Percentiles rank a stretch among this genome's conserved stretches.
These are phyloP conservation scores for Apamea epomidion DNA, from an alignment of 2,888 invertebrate genomes.

Conservation along the genomic window DNA sequence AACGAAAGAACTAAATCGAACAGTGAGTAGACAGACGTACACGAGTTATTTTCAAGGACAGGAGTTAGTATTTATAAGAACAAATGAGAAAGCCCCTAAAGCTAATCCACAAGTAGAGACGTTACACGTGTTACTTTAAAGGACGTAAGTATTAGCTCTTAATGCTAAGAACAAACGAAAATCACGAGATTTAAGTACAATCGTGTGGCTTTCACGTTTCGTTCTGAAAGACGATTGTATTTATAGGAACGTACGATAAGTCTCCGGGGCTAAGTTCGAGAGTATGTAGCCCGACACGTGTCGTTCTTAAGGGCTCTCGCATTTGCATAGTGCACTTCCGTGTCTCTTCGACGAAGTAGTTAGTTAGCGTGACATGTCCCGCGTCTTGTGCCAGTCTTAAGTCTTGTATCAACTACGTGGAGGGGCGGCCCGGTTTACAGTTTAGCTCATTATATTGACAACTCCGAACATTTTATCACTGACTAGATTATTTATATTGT, in stretches of 20 bases:
- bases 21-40: too few relatives aligned
- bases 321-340: constrained; percentile 42
- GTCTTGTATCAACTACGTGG: background rate
- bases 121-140: background rate
- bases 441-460: background rate
- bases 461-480: background rate
- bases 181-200: background rate
- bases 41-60: background rate
- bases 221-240: background rate
- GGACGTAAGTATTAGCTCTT: background rate
- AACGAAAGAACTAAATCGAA: background rate
- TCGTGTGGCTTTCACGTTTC: background rate
- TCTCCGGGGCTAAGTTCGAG: constrained; percentile 1
- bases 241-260: constrained; percentile 2
- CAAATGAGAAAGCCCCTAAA: background rate
- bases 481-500: background rate
- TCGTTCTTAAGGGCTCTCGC: constrained; percentile 14
- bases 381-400: background rate
- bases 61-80: background rate
- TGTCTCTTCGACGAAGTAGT: constrained; percentile 12
- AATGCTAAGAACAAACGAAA: background rate
- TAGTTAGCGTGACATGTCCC: constrained; percentile 20
- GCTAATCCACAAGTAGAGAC: background rate
- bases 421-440: background rate
- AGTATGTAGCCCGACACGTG: constrained; percentile 2